phyloP scores from a whole-genome alignment of 2,797 vertebrate genomes.

The Glyptemys insculpta region DNA sequence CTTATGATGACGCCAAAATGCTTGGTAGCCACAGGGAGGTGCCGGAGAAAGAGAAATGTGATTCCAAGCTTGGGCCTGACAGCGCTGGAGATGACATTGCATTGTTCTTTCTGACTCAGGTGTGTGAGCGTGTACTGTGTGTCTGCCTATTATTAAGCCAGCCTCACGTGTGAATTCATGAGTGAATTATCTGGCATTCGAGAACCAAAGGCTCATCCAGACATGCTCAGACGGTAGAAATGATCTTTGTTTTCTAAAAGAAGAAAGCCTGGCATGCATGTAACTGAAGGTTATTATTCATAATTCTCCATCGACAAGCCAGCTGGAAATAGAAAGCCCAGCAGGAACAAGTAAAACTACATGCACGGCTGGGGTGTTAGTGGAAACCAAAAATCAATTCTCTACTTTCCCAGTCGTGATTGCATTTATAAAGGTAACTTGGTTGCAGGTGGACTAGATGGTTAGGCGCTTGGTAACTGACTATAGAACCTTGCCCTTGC shows the following conservation, averaged over 20 bases:
- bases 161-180: background rate
- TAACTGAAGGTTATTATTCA: background rate
- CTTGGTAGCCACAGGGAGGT: rapidly evolving
- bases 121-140: background rate
- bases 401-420: rapidly evolving
- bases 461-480: background rate
- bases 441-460: background rate
- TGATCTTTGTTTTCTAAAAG: background rate
- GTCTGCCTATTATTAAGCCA: background rate
- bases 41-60: background rate
- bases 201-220: background rate
- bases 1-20: background rate
- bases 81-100: constrained; percentile 57
- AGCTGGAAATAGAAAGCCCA: background rate
- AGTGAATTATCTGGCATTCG: no score
- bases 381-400: background rate
- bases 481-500: background rate
- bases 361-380: background rate
- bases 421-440: background rate
- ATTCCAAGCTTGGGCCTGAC: background rate
- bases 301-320: background rate
- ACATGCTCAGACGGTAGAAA: background rate
- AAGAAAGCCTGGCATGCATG: rapidly evolving
- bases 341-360: background rate
- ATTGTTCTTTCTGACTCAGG: constrained; percentile 90